Conservation (phyloP, 1,140 invertebrate genomes). For the Drosophila obscura region DNA sequence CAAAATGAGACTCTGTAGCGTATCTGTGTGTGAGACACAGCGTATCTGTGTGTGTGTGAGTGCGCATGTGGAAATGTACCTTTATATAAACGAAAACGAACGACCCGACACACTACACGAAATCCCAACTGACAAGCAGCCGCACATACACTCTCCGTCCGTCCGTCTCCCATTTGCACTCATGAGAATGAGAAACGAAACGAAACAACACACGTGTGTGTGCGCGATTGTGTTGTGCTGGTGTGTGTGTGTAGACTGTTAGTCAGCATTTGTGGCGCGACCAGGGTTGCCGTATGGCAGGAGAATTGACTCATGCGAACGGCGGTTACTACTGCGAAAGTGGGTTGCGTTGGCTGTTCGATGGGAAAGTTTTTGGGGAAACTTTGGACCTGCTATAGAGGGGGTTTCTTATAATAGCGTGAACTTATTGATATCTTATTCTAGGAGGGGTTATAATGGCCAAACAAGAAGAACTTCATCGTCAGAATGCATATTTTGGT, state of each 20-base stretch:
- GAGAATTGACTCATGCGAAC: slow-evolving; percentile 6
- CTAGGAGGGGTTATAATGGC: background rate
- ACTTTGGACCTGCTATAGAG: background rate
- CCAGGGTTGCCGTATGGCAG: slow-evolving; percentile 61
- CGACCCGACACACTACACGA: slow-evolving; percentile 75
- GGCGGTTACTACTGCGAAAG: slow-evolving; percentile 6
- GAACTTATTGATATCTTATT: background rate
- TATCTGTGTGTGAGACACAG: slow-evolving; percentile 28
- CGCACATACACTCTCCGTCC: slow-evolving; percentile 23
- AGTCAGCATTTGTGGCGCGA: slow-evolving; percentile 51
- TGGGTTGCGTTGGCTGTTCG: background rate
- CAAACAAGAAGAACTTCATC: too few species aligned
- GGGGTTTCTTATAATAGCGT: too few species aligned
- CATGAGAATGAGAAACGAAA: too few species aligned
- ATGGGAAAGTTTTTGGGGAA: slow-evolving; percentile 19
- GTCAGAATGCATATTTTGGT: too few species aligned
- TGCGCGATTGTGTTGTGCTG: slow-evolving; percentile 3
- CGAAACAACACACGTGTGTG: slow-evolving; percentile 4
- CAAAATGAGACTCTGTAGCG: slow-evolving; percentile 13
- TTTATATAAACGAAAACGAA: slow-evolving; percentile 77
- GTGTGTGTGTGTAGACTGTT: slow-evolving; percentile 70
- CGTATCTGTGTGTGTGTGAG: slow-evolving; percentile 22
- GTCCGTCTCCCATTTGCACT: background rate
- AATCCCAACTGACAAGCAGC: slow-evolving; percentile 81
- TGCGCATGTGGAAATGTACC: slow-evolving; percentile 76